Evolutionary conservation across 2,113 vertebrate genomes (phyloP).

Genomic region (Toxotes chatareus): DNA sequence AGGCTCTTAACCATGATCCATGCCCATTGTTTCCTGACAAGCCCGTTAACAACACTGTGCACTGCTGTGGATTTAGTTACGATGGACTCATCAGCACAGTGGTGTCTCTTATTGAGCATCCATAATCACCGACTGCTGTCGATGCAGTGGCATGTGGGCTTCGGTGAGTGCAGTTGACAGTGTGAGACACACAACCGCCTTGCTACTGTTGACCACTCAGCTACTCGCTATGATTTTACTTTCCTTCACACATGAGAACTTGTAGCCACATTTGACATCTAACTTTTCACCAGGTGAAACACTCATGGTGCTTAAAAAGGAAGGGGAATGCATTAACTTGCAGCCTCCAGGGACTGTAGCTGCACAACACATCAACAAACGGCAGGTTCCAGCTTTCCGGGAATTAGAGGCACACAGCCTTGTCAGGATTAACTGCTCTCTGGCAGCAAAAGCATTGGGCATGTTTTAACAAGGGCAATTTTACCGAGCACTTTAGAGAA

Average conservation of each 20-base stretch:
- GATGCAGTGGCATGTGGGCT: not conserved
- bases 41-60: conserved; percentile 28
- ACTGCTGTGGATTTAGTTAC: conserved; percentile 49
- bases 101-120: conserved; percentile 10
- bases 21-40: conserved; percentile 54
- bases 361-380: conserved; percentile 53
- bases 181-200: not conserved
- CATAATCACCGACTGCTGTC: conserved; percentile 20
- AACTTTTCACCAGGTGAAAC: not conserved
- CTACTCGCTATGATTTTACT: not conserved
- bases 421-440: conserved; percentile 61
- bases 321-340: not conserved
- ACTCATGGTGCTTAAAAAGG: not conserved
- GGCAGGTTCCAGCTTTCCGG: conserved; percentile 48
- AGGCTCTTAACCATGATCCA: conserved; percentile 76
- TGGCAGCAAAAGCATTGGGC: conserved; percentile 59
- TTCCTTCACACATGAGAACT: not conserved
- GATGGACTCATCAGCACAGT: conserved; percentile 52
- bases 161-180: not conserved
- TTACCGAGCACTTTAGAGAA: conserved; percentile 44
- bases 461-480: conserved; percentile 71
- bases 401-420: conserved; percentile 53
- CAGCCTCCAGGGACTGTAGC: conserved; percentile 24
- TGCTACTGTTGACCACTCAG: not conserved
- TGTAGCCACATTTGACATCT: conserved; percentile 2